A percentile compares a stretch with the other conserved stretches of the same genome.
These are phyloP conservation scores for Chloroceryle amazona DNA, from an alignment of 2,797 vertebrate genomes.

Conservation along the genomic window DNA sequence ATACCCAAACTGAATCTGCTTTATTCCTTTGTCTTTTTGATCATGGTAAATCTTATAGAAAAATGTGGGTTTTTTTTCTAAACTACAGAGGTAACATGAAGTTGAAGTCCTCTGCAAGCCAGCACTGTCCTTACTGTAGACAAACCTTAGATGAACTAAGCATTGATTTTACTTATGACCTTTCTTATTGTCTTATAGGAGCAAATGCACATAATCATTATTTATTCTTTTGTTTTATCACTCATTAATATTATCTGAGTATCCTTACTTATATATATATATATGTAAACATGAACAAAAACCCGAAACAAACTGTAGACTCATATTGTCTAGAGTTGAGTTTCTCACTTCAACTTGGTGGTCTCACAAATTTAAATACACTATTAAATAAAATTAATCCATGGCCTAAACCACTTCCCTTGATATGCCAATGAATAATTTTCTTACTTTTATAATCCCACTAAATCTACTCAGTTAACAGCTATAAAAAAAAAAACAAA, in stretches of 20 bases:
- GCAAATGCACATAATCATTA: background rate
- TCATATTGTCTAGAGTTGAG: background rate
- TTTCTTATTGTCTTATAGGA: background rate
- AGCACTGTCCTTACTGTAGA: background rate
- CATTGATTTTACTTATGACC: background rate
- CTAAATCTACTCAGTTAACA: background rate
- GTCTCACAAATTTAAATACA: background rate
- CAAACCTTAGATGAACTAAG: background rate
- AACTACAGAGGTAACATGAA: background rate
- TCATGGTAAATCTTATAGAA: background rate
- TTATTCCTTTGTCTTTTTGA: background rate
- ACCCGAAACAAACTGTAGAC: background rate
- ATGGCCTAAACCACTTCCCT: background rate
- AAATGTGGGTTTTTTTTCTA: background rate
- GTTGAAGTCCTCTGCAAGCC: background rate
- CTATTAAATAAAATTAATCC: background rate
- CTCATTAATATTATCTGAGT: background rate
- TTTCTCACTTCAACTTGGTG: background rate
- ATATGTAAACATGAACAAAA: background rate
- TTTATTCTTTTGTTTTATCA: background rate
- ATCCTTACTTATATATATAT: background rate
- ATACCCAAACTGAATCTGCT: background rate
- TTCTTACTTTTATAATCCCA: background rate
- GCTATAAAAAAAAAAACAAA: background rate
- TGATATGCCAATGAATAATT: background rate